Conservation (phyloP, 1,140 invertebrate species). For the Myzus persicae region DNA sequence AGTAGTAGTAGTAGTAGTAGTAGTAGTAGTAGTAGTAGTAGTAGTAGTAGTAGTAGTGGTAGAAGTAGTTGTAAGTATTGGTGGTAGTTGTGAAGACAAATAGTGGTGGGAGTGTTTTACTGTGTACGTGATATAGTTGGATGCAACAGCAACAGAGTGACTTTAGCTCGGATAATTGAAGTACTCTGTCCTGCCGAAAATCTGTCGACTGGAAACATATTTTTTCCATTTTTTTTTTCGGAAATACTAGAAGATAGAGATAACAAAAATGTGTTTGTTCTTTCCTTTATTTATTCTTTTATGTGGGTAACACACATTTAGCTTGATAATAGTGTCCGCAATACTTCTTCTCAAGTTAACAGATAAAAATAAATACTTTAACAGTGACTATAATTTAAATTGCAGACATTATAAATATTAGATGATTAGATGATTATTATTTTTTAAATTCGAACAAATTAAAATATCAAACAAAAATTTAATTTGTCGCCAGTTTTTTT, state of each 20-base stretch:
- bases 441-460: not conserved
- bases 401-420: not conserved
- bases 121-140: constrained; percentile 15
- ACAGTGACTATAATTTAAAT: not conserved
- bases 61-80: not conserved
- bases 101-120: constrained; percentile 43
- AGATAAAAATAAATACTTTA: not conserved
- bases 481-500: not conserved
- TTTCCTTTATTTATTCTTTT: not conserved
- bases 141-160: constrained; percentile 23
- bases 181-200: constrained; percentile 20
- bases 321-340: not conserved
- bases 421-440: not conserved
- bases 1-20: not conserved
- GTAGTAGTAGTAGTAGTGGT: not conserved
- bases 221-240: not conserved
- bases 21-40: not conserved
- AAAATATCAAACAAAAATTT: not conserved
- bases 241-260: not conserved
- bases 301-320: not conserved
- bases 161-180: constrained; percentile 41
- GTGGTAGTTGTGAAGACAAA: constrained; percentile 37
- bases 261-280: not conserved
- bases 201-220: not conserved
- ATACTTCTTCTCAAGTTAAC: not conserved